Evolutionary conservation across 2,113 vertebrate genomes (phyloP), one percentile per base, ranked within the genome.

Genomic region (Urocynchramus pylzowi): DNA sequence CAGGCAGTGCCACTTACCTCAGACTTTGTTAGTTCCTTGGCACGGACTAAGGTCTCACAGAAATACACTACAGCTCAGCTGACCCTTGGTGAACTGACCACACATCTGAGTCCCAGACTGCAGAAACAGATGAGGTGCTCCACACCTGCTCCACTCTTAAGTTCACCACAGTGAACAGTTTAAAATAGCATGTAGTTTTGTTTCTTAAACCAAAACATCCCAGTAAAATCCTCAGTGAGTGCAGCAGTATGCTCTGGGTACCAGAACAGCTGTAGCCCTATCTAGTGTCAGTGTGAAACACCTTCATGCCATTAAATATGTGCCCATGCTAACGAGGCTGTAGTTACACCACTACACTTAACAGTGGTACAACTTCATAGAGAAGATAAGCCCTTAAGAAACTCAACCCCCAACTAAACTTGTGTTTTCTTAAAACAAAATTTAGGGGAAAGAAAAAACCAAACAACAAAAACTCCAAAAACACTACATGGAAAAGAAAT

Each of bases 401-500:
- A 95, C 57, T 87, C 86, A 89, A 89, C 17, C 35, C 47, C 31
- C 64, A 70, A 52, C 41, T 79, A 64, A 70, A 90, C n/a, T 49
- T 49, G 35, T 16, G 33, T 52, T 80, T 87, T 77, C 84, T 85
- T 71, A 69, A 50, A 82, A 88, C 3, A 85, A 76, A 85, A 74
- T 28, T 52, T 39, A 20, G 35, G 71, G 26, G 33, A 77, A 73
- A 52, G 22, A 22, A 53, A 35, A 37, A 80, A 76, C 3, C 77
- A 61, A 87, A 37, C 52, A 83, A 92, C 24, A 31, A 75, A 60
- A 61, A 31, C 49, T 63, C 31, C 71, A 31, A 44, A 77, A 68
- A 49, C 68, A 80, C 64, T 91, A 94, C 53, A 85, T n/a, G 49
- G 61, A 89, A 91, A 90, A 95, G 93, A 90, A 94, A 91, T 77